Evolutionary conservation across 2,888 invertebrate genomes (phyloP).

Genomic region (Nomada flava): DNA sequence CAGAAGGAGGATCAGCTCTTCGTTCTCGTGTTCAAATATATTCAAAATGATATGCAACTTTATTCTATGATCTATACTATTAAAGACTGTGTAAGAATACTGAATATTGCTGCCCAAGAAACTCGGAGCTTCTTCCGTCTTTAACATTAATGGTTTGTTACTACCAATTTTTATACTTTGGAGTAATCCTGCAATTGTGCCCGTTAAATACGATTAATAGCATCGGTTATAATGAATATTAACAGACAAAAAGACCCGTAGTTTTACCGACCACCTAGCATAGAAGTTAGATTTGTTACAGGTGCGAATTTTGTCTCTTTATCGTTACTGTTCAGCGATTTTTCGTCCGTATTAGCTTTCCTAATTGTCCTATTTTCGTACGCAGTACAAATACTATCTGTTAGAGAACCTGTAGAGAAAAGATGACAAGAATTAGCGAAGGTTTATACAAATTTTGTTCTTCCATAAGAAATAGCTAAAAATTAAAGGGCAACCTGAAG

Average conservation of each 20-base stretch:
- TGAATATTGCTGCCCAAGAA: conserved; percentile 81
- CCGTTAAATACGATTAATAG: not conserved
- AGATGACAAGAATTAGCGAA: conserved; percentile 18
- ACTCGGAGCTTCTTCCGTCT: conserved; percentile 72
- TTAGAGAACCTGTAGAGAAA: conserved; percentile 84
- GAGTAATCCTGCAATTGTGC: conserved; percentile 82
- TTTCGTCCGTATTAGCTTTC: conserved; percentile 69
- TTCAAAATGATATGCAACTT: conserved; percentile 86
- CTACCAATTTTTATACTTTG: conserved; percentile 84
- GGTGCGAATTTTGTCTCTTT: conserved; percentile 70
- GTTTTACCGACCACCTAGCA: conserved; percentile 84
- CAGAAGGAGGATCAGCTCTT: conserved; percentile 85
- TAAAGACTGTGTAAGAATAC: conserved; percentile 86
- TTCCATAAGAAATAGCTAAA: conserved; percentile 9
- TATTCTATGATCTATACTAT: conserved; percentile 86
- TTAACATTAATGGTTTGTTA: conserved; percentile 82
- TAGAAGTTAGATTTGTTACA: conserved; percentile 79
- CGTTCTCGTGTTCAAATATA: conserved; percentile 86
- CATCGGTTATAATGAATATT: not conserved
- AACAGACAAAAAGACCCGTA: not conserved
- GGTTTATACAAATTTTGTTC: not conserved
- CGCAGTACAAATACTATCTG: conserved; percentile 87
- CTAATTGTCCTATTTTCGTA: conserved; percentile 84
- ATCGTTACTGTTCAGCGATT: conserved; percentile 59
- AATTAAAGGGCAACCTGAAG: conserved; percentile 84